Evolutionary conservation across 2,113 vertebrate genomes (phyloP).

Genomic region (Oreotragus oreotragus): DNA sequence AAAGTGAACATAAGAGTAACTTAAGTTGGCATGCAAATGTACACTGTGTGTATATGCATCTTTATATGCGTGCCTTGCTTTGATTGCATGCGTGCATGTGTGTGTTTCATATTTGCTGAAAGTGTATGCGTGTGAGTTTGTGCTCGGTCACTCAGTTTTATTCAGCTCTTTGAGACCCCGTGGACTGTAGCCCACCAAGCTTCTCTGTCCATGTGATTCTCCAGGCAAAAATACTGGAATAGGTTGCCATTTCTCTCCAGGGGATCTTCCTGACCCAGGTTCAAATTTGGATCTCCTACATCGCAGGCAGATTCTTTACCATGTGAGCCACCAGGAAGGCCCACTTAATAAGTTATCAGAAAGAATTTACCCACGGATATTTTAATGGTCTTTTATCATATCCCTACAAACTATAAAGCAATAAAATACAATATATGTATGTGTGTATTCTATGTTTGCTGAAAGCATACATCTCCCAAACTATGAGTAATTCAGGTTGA

Average conservation of each 20-base stretch:
- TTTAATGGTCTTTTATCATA: neutral
- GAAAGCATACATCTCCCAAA: neutral
- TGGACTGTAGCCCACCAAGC: neutral
- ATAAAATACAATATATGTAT: conserved; percentile 2
- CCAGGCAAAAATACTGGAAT: neutral
- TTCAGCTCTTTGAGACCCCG: accelerated
- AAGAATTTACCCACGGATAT: neutral
- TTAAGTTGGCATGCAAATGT: neutral
- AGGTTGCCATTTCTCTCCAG: neutral
- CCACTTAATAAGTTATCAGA: conserved; percentile 16
- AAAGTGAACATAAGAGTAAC: neutral
- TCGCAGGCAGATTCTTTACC: neutral
- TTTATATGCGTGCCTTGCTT: too few species aligned
- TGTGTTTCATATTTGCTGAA: neutral
- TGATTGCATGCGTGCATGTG: too few species aligned
- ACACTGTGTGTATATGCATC: accelerated
- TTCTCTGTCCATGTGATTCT: neutral
- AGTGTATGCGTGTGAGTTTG: neutral
- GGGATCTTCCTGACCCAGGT: neutral
- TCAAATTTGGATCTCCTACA: neutral
- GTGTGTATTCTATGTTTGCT: neutral
- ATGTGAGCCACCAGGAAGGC: neutral
- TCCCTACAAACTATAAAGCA: neutral
- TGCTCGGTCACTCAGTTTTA: neutral
- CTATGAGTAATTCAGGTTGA: neutral